Base-by-base conservation (phyloP, 2,888 invertebrate genomes). In the Brassicogethes aeneus region DNA sequence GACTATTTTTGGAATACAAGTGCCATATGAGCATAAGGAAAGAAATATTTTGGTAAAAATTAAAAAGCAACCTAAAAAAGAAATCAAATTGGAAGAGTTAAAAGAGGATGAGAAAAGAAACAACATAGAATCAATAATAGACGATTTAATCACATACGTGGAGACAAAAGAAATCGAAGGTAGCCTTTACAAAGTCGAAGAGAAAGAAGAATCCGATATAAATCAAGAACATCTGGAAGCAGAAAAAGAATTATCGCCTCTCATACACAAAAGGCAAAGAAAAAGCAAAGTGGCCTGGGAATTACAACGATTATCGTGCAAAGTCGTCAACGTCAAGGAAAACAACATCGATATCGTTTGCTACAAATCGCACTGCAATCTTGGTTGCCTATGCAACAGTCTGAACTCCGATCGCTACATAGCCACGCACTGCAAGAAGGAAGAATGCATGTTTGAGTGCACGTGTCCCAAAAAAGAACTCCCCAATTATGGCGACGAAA, bases 371-470 rank as follows among this genome's bases (percentile, higher is more conserved):
- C 70, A 62, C 59, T 85, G 85, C 55, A 61, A 61, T 42, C 61
- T 82, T 40, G 85, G 84, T 2, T 85, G 85, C 57, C 59, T 85
- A 30, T 85, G 85, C 56, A 68, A 70, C 37, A 81, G 80, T 51
- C 57, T 82, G 17, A 57, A 65, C 17, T 69, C 70, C 43, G 61
- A 64, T 12, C 59, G 51, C n/a, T 41, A 54, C n/a, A 49, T 56
- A 8, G 66, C 69, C 15, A 42, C 71, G 41, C 84, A 85, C 57
- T 85, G 85, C 56, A 76, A 78, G 8, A 70, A 72, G 35, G 54
- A 70, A 1, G 70, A 75, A 37, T 80, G 80, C 54, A 78, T 80
- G 74, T 77, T 80, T 10, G 61, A 66, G n/a, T 77, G 77, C 48
- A 56, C 49, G 2, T 77, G 77, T 51, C 47, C 57, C 3, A 5